Conservation (phyloP, 2,888 invertebrate species). For the Drosophila diplacantha region DNA sequence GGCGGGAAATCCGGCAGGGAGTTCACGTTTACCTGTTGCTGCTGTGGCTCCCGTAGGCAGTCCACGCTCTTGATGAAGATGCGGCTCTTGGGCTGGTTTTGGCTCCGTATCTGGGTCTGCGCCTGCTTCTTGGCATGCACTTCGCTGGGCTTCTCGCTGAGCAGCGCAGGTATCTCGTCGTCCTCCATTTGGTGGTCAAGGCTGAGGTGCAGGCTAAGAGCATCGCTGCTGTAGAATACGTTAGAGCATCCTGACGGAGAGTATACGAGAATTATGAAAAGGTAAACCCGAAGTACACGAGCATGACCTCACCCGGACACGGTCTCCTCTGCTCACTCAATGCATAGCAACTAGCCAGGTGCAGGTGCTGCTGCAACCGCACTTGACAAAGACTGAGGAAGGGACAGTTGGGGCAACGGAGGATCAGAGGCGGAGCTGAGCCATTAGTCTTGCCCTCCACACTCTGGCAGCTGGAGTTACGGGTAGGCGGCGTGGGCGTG, state of each 20-base stretch:
- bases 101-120: slow-evolving; percentile 13
- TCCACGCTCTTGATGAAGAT: slow-evolving; percentile 77
- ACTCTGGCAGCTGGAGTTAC: slow-evolving; percentile 38
- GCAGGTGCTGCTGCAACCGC: slow-evolving; percentile 42
- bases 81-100: slow-evolving; percentile 61
- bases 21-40: slow-evolving; percentile 26
- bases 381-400: slow-evolving; percentile 69
- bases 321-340: slow-evolving; percentile 76
- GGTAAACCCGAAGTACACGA: neutral
- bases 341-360: slow-evolving; percentile 48
- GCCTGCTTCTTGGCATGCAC: slow-evolving; percentile 10
- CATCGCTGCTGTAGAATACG: slow-evolving; percentile 82
- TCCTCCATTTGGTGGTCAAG: slow-evolving; percentile 83
- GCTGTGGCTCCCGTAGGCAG: slow-evolving; percentile 72
- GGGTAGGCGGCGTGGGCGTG: slow-evolving; percentile 71
- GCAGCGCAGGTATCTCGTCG: slow-evolving; percentile 45
- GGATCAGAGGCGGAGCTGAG: slow-evolving; percentile 23
- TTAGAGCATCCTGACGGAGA: slow-evolving; percentile 80
- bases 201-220: slow-evolving; percentile 82
- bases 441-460: slow-evolving; percentile 33
- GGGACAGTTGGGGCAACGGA: slow-evolving; percentile 72
- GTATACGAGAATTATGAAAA: neutral
- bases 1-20: slow-evolving; percentile 45
- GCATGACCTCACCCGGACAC: slow-evolving; percentile 79
- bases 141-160: slow-evolving; percentile 23